phyloP scores from a whole-genome alignment of 1,140 invertebrate genomes.

The Magallana gigas region DNA sequence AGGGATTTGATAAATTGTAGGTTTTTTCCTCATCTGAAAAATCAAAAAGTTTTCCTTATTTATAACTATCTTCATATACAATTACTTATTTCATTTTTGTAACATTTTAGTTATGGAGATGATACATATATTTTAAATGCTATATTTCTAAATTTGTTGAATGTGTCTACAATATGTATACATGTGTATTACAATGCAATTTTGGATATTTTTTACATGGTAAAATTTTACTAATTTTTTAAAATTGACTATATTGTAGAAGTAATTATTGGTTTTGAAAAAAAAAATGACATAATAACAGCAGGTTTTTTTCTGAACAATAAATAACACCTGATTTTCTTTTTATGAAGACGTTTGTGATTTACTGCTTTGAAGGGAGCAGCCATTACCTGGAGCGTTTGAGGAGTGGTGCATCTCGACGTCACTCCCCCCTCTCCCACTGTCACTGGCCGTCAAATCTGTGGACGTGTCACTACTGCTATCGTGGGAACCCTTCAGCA shows the following conservation, averaged over 20 bases:
- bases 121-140: too few species aligned
- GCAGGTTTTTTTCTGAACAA: too few species aligned
- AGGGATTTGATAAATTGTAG: constrained; percentile 23
- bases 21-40: constrained; percentile 43
- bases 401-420: constrained; percentile 60
- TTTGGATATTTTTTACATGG: too few species aligned
- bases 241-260: too few species aligned
- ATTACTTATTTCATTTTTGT: too few species aligned
- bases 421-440: constrained; percentile 70
- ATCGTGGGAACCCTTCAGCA: constrained; percentile 57
- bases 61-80: not conserved
- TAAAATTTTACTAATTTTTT: too few species aligned
- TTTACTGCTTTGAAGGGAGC: not conserved
- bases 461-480: constrained; percentile 69
- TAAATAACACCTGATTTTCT: too few species aligned
- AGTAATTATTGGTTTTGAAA: too few species aligned
- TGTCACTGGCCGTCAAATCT: constrained; percentile 68
- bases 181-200: not conserved
- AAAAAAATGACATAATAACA: too few species aligned
- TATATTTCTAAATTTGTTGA: too few species aligned
- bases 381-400: constrained; percentile 48
- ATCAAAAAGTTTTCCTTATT: not conserved
- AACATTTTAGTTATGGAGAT: too few species aligned
- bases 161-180: not conserved
- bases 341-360: too few species aligned